Percentiles rank a stretch among this genome's conserved stretches.
phyloP scores from a whole-genome alignment of 2,888 invertebrate species.

The Punctoribates punctum region DNA sequence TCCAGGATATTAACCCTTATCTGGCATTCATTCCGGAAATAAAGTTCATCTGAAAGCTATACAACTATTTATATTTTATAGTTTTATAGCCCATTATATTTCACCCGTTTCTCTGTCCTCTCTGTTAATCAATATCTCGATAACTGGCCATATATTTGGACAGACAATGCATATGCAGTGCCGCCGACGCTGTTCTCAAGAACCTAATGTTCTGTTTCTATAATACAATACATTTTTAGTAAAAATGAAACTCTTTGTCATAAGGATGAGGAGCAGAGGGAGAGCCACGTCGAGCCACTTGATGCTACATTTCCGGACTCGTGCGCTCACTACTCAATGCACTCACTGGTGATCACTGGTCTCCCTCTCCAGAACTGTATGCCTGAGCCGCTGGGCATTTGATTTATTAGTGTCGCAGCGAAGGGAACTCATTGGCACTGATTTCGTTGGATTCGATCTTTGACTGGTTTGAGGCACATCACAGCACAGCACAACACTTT shows the following conservation, averaged over 20 bases:
- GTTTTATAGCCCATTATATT: constrained; percentile 31
- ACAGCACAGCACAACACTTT: background rate
- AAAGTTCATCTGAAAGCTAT: constrained; percentile 27
- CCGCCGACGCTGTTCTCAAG: background rate
- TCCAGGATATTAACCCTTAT: constrained; percentile 36
- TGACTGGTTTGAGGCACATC: constrained; percentile 20
- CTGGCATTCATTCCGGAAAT: constrained; percentile 28
- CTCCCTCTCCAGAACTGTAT: background rate
- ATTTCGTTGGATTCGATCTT: constrained; percentile 5
- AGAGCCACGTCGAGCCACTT: constrained; percentile 34
- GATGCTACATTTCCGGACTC: constrained; percentile 35
- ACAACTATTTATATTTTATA: background rate
- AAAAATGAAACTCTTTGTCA: constrained; percentile 26
- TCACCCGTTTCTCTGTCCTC: constrained; percentile 12
- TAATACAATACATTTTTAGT: background rate
- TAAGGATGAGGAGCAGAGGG: background rate
- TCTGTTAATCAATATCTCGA: background rate
- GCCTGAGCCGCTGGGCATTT: constrained; percentile 3
- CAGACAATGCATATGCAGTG: constrained; percentile 5
- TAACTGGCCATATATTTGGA: constrained; percentile 30
- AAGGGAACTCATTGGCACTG: constrained; percentile 29
- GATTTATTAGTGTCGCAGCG: constrained; percentile 25
- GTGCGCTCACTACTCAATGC: background rate
- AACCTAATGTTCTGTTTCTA: constrained; percentile 16
- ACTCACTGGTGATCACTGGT: background rate